Evolutionary conservation across 1,140 invertebrate species (phyloP).

Genomic region (Callitettix versicolor): DNA sequence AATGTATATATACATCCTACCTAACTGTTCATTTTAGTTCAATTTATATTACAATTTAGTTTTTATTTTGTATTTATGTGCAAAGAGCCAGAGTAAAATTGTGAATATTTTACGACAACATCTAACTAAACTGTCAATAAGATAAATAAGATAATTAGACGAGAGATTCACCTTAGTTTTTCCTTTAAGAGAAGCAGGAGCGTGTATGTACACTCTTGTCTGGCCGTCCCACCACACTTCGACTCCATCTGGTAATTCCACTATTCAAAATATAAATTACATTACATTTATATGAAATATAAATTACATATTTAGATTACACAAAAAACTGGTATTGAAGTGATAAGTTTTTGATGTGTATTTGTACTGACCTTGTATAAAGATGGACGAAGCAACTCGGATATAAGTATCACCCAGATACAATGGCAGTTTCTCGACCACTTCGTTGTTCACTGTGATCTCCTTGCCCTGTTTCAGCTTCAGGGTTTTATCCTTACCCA

Average conservation of each 20-base stretch:
- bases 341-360: too few relatives aligned
- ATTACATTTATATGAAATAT: too few relatives aligned
- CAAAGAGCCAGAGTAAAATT: too few relatives aligned
- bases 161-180: slow-evolving; percentile 33
- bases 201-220: slow-evolving; percentile 68
- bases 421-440: slow-evolving; percentile 53
- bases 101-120: too few relatives aligned
- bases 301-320: too few relatives aligned
- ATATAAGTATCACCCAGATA: slow-evolving; percentile 38
- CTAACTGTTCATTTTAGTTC: too few relatives aligned
- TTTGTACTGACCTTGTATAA: slow-evolving; percentile 50
- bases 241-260: slow-evolving; percentile 61
- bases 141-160: not conserved
- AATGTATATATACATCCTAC: too few relatives aligned
- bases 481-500: slow-evolving; percentile 38
- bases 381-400: slow-evolving; percentile 62
- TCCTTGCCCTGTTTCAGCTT: slow-evolving; percentile 60
- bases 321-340: too few relatives aligned
- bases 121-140: not conserved
- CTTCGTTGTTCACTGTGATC: slow-evolving; percentile 56
- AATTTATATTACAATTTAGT: not conserved
- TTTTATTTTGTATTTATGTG: not conserved
- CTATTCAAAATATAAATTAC: slow-evolving; percentile 31
- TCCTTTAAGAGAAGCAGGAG: slow-evolving; percentile 56
- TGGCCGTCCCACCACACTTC: slow-evolving; percentile 76